Evolutionary conservation across 2,888 invertebrate species (phyloP), one percentile per base, ranked within the genome.

Genomic region (Synergus gifuensis): DNA sequence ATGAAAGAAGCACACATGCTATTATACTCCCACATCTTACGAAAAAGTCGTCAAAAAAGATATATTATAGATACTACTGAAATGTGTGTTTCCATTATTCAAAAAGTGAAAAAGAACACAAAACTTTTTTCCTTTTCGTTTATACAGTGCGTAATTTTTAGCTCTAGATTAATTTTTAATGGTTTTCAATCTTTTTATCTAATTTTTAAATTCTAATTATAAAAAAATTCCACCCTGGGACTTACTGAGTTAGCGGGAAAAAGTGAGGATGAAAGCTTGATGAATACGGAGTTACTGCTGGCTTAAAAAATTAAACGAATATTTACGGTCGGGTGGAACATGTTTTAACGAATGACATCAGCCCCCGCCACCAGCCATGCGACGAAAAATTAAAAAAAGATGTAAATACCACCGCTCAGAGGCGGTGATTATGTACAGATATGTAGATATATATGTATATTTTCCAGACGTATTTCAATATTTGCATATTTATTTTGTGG

Each of bases 221-320:
- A 18, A 3, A 18, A 58, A 58, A 18, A 58, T 18, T 58, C 3
- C 11, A 58, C 18, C 1, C 1, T 18, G 18, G 58, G 4, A 18
- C 18, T 58, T 18, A 58, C 18, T 18, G 58, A 58, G 58, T 58
- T 58, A 8, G n/a, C 54, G 16, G 8, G 9, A 18, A 18, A 58
- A 18, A 18, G 58, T 18, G 58, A 0, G 9, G 9, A 18, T 18
- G 58, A 86, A 87, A 88, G 86, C 86, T 87, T 88, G 86, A 87
- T 89, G 88, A 90, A 90, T 89, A 88, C 85, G 82, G 84, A 85
- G 86, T 88, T 85, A 88, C 86, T 42, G 89, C 87, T 42, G 89
- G 89, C 90, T 90, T 89, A 90, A 89, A 90, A 90, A 90, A 91
- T 90, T 90, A 90, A 90, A 89, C 87, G 88, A 88, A 87, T 90